Evolutionary conservation across 2,113 vertebrate species (phyloP).

Genomic region (Zosterops hypoxanthus): DNA sequence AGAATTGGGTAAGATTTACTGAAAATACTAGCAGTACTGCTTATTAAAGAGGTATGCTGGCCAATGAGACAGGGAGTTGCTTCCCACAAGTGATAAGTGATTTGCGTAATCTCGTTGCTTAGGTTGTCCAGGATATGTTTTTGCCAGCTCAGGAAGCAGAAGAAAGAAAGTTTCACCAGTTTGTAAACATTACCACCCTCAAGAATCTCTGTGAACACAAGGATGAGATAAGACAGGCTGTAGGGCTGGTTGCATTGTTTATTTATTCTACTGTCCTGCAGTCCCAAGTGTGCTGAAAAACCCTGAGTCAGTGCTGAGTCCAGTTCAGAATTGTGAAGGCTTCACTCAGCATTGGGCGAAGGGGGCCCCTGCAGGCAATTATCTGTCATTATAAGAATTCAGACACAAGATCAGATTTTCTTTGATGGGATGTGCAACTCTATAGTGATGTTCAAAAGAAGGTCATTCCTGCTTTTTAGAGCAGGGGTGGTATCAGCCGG

Average conservation of each 20-base stretch:
- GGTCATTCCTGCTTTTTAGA: constrained; percentile 66
- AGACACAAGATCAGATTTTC: constrained; percentile 71
- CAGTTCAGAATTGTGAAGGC: constrained; percentile 75
- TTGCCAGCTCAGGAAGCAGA: constrained; percentile 81
- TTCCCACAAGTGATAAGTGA: constrained; percentile 26
- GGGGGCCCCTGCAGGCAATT: constrained; percentile 70
- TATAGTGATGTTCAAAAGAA: constrained; percentile 69
- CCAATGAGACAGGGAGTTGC: not conserved
- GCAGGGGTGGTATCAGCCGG: constrained; percentile 28
- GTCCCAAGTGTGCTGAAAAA: constrained; percentile 62
- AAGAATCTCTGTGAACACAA: constrained; percentile 76
- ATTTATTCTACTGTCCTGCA: constrained; percentile 72
- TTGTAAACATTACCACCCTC: constrained; percentile 84
- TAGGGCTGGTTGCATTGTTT: constrained; percentile 65
- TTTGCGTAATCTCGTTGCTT: constrained; percentile 75
- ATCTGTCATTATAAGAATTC: constrained; percentile 74
- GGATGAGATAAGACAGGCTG: constrained; percentile 82
- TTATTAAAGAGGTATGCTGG: not conserved
- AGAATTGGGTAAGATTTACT: not conserved
- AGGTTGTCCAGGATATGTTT: constrained; percentile 83
- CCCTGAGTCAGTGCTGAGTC: constrained; percentile 63
- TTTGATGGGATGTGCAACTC: constrained; percentile 72
- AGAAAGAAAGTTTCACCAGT: constrained; percentile 89
- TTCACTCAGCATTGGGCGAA: constrained; percentile 81
- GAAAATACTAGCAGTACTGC: not conserved